Evolutionary conservation across 2,888 invertebrate species (phyloP).

Genomic region (Caenorhabditis drosophilae): DNA sequence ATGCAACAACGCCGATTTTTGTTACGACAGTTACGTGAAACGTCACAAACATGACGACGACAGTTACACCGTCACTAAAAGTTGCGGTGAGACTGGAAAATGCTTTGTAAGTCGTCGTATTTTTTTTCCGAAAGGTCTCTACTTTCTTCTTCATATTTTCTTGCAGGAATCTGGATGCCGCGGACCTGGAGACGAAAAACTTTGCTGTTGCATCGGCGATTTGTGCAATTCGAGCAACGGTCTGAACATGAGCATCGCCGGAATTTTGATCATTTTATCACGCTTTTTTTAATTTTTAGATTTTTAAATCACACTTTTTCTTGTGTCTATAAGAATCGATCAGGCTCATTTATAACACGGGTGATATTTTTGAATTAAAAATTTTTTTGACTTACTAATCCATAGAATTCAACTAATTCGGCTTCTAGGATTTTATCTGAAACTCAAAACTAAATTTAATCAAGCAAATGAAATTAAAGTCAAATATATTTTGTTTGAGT

Average conservation of each 20-base stretch:
- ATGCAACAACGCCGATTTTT: slow-evolving; percentile 45
- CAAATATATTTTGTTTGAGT: too few species aligned
- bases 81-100: slow-evolving; percentile 48
- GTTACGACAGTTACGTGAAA: slow-evolving; percentile 46
- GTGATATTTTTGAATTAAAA: too few species aligned
- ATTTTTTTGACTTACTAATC: too few species aligned
- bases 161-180: slow-evolving; percentile 50
- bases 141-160: not conserved
- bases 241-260: slow-evolving; percentile 27
- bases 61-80: slow-evolving; percentile 45
- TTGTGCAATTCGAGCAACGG: slow-evolving; percentile 51
- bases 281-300: slow-evolving; percentile 25
- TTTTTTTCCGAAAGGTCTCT: not conserved
- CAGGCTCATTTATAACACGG: too few species aligned
- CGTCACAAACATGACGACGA: slow-evolving; percentile 44
- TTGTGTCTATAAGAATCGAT: too few species aligned
- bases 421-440: too few species aligned
- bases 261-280: slow-evolving; percentile 37
- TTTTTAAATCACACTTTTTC: slow-evolving; percentile 13
- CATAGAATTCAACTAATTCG: too few species aligned
- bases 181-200: slow-evolving; percentile 42
- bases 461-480: too few species aligned
- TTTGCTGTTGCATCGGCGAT: slow-evolving; percentile 51
- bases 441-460: too few species aligned
- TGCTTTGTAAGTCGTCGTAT: slow-evolving; percentile 41